phyloP scores from a whole-genome alignment of 2,888 invertebrate species.

The Nebria brevicollis region DNA sequence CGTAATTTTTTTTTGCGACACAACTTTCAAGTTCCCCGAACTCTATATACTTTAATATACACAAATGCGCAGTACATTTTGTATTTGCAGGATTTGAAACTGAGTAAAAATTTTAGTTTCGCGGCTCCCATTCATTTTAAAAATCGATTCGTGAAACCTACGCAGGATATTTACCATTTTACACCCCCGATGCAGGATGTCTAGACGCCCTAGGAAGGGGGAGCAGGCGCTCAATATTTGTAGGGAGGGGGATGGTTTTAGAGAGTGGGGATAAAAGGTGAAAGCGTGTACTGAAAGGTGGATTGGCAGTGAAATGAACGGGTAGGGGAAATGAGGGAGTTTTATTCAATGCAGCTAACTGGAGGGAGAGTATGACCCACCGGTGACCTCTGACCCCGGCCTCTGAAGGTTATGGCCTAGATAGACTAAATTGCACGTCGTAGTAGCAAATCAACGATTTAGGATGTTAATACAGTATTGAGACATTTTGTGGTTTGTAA shows the following conservation, averaged over 20 bases:
- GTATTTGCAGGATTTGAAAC: neutral
- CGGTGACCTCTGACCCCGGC: conserved; percentile 69
- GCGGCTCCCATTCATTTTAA: neutral
- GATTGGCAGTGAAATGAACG: neutral
- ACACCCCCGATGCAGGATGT: neutral
- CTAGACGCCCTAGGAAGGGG: neutral
- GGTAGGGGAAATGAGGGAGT: neutral
- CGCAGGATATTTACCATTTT: neutral
- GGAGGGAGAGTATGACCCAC: conserved; percentile 60
- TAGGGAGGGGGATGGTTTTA: neutral
- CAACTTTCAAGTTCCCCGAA: neutral
- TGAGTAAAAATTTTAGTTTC: neutral
- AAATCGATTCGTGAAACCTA: neutral
- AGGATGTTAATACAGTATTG: too few species aligned
- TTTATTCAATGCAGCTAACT: conserved; percentile 54
- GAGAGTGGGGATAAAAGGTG: neutral
- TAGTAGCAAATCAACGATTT: too few species aligned
- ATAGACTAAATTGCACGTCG: conserved; percentile 45
- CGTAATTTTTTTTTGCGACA: neutral
- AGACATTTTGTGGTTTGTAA: too few species aligned
- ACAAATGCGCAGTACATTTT: too few species aligned
- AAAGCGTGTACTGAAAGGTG: neutral
- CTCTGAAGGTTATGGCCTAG: conserved; percentile 67
- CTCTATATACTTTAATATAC: too few species aligned
- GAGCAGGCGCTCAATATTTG: neutral